Percentiles rank a stretch among this genome's conserved stretches.
Conservation (phyloP, 35 echinoderm and acorn worm genomes). For the Ophiothrix spiculata region DNA sequence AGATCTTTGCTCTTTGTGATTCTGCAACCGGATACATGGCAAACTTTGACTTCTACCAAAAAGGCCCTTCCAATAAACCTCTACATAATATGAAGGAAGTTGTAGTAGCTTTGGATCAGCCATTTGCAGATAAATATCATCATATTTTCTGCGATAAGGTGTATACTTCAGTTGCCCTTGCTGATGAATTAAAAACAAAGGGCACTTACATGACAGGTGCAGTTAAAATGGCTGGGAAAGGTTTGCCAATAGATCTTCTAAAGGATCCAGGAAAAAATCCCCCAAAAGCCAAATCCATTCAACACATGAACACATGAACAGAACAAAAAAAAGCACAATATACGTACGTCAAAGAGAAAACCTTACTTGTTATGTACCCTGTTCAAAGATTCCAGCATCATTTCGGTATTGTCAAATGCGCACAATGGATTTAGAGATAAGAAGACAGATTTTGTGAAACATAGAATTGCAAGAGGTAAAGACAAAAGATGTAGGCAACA, state of each 20-base stretch:
- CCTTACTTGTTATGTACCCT: too few relatives aligned
- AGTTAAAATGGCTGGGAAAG: background rate
- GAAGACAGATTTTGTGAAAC: too few relatives aligned
- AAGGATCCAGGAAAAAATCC: too few relatives aligned
- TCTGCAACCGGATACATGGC: background rate
- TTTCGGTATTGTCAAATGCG: too few relatives aligned
- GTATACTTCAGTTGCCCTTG: constrained; percentile 11
- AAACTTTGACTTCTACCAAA: constrained; percentile 1
- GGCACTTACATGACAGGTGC: constrained; percentile 1
- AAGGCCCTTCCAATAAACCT: background rate
- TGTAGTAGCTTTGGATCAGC: background rate
- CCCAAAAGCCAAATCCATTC: too few relatives aligned
- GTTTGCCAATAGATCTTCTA: background rate
- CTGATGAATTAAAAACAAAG: background rate
- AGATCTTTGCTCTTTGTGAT: constrained; percentile 4
- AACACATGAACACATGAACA: too few relatives aligned
- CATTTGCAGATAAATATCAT: background rate
- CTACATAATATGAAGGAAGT: background rate
- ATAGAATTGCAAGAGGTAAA: too few relatives aligned
- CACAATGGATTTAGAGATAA: too few relatives aligned
- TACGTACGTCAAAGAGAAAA: too few relatives aligned
- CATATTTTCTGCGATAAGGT: background rate
- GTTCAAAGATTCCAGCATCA: too few relatives aligned
- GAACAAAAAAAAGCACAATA: too few relatives aligned
- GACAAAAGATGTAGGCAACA: too few relatives aligned